phyloP scores from a whole-genome alignment of 2,113 vertebrate species.

The Rhipidura dahli region DNA sequence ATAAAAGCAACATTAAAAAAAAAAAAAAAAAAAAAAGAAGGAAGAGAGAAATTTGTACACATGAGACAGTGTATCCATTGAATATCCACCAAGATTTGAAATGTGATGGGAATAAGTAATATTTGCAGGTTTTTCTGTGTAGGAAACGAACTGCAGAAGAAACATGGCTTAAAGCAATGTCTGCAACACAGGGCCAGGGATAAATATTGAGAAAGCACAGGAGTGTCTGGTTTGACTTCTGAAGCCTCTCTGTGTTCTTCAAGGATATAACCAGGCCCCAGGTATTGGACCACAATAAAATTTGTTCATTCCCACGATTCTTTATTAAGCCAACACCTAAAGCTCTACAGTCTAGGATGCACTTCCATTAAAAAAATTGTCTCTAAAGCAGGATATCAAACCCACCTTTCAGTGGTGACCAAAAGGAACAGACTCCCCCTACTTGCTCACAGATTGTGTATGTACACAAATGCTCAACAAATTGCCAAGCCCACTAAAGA shows the following conservation, averaged over 20 bases:
- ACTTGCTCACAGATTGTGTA: neutral
- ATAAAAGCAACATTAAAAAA: neutral
- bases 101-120: neutral
- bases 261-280: neutral
- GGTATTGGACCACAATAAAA: neutral
- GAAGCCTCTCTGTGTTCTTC: neutral
- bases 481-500: neutral
- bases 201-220: neutral
- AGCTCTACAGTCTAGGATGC: neutral
- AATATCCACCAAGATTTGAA: neutral
- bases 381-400: neutral
- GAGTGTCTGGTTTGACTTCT: neutral
- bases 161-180: neutral
- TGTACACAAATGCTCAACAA: neutral
- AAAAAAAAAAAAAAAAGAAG: neutral
- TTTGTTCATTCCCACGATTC: neutral
- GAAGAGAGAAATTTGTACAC: neutral
- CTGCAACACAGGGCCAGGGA: neutral
- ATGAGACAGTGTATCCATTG: neutral
- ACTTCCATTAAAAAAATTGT: neutral
- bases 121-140: neutral
- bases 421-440: neutral
- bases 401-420: neutral
- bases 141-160: neutral
- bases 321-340: neutral